phyloP scores from a whole-genome alignment of 2,113 vertebrate genomes.

The Hystrix brachyura region DNA sequence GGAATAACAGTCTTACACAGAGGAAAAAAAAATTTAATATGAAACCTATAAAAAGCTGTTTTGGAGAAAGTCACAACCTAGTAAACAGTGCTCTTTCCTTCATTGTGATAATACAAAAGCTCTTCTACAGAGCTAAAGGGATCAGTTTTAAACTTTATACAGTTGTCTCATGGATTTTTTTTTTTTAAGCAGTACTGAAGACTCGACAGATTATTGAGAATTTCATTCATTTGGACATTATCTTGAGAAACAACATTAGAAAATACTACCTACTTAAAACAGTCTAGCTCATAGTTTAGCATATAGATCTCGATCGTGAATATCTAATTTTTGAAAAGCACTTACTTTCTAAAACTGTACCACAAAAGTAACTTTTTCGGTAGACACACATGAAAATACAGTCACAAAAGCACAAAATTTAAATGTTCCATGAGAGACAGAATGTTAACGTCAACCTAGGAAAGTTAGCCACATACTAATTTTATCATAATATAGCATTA shows the following conservation, averaged over 20 bases:
- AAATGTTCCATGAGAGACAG: background rate
- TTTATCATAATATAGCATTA: slow-evolving; percentile 50
- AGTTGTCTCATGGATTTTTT: background rate
- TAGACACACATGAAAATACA: slow-evolving; percentile 1
- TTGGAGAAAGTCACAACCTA: background rate
- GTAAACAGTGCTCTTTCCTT: no score
- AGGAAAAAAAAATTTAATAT: background rate
- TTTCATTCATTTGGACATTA: background rate
- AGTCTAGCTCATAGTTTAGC: slow-evolving; percentile 1
- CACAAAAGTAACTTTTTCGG: slow-evolving; percentile 34
- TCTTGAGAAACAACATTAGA: slow-evolving; percentile 15
- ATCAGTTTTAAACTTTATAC: background rate
- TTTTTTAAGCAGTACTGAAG: background rate
- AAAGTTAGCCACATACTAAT: slow-evolving; percentile 25
- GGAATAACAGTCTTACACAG: background rate
- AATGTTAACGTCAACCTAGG: slow-evolving; percentile 49
- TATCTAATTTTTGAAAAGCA: slow-evolving; percentile 25
- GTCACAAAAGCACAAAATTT: slow-evolving; percentile 17
- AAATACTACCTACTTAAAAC: slow-evolving; percentile 18
- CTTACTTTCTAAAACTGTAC: background rate
- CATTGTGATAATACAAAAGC: no score
- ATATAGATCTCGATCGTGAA: background rate
- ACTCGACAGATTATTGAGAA: background rate
- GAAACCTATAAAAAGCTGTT: background rate
- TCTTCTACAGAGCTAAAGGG: background rate